Evolutionary conservation across 92 coral and sea anemone species (phyloP).

Genomic region (Palythoa grandiflora): DNA sequence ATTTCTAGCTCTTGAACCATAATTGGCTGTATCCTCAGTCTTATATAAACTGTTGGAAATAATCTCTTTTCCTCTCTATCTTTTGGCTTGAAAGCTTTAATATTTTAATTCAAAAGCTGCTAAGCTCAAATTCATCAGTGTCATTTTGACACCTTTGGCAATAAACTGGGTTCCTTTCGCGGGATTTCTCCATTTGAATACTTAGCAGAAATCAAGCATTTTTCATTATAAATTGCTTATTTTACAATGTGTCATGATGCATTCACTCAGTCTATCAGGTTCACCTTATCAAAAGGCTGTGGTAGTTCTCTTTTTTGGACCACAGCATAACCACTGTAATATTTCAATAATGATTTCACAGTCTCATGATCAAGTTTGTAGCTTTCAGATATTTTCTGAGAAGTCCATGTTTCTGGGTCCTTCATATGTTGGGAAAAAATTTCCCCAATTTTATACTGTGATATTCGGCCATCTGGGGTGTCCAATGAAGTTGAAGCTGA

Average conservation of each 20-base stretch:
- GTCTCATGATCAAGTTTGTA: constrained; percentile 79
- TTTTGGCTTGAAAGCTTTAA: too few relatives aligned
- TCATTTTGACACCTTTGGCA: too few relatives aligned
- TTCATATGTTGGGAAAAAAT: constrained; percentile 74
- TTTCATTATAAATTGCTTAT: too few relatives aligned
- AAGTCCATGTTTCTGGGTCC: constrained; percentile 83
- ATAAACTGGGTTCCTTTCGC: background rate
- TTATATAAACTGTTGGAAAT: too few relatives aligned
- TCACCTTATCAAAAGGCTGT: constrained; percentile 63
- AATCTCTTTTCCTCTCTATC: too few relatives aligned
- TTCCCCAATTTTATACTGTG: constrained; percentile 69
- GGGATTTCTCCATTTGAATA: background rate
- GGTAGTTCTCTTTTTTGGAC: constrained; percentile 71
- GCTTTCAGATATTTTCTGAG: constrained; percentile 73
- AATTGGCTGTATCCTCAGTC: too few relatives aligned
- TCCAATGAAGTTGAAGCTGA: constrained; percentile 25
- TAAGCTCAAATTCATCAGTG: too few relatives aligned
- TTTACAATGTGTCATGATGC: too few relatives aligned
- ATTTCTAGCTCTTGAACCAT: too few relatives aligned
- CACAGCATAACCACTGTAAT: constrained; percentile 88
- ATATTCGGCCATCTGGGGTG: constrained; percentile 69
- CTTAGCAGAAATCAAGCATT: background rate
- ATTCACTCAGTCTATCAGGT: constrained; percentile 42
- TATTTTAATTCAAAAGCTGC: too few relatives aligned
- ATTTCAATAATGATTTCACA: constrained; percentile 71